A percentile compares a stretch with the other conserved stretches of the same genome.
Evolutionary conservation across 2,888 invertebrate species (phyloP).

Genomic region (Tryphoninae sp.): DNA sequence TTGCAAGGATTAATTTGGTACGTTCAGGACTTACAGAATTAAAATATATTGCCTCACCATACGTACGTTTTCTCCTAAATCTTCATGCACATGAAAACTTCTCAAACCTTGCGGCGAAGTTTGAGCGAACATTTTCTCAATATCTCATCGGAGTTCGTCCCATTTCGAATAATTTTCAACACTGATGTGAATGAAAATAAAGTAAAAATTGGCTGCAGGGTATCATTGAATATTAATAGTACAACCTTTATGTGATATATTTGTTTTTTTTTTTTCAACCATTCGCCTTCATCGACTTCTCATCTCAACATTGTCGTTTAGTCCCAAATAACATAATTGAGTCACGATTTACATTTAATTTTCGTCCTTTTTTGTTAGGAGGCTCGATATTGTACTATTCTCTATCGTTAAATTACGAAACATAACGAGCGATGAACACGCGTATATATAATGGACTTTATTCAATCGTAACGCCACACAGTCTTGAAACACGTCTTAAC

Average conservation of each 20-base stretch:
- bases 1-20: no score
- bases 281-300: slow-evolving; percentile 21
- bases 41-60: no score
- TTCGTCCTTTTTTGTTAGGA: slow-evolving; percentile 23
- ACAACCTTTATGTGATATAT: slow-evolving; percentile 36
- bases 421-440: slow-evolving; percentile 57
- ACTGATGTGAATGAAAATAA: background rate
- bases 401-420: slow-evolving; percentile 48
- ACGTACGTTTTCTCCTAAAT: no score
- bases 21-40: no score
- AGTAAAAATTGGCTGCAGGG: background rate
- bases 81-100: no score
- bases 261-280: slow-evolving; percentile 12
- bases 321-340: slow-evolving; percentile 44
- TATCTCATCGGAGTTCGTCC: background rate
- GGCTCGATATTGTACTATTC: slow-evolving; percentile 45
- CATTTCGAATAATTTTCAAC: background rate
- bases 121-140: background rate
- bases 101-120: background rate
- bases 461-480: slow-evolving; percentile 53
- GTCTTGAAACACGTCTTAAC: slow-evolving; percentile 51
- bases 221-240: slow-evolving; percentile 5
- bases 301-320: slow-evolving; percentile 35
- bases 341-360: slow-evolving; percentile 55
- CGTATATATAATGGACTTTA: slow-evolving; percentile 47